Conservation (phyloP, 2,113 vertebrate genomes). For the Chloropsis hardwickii region DNA sequence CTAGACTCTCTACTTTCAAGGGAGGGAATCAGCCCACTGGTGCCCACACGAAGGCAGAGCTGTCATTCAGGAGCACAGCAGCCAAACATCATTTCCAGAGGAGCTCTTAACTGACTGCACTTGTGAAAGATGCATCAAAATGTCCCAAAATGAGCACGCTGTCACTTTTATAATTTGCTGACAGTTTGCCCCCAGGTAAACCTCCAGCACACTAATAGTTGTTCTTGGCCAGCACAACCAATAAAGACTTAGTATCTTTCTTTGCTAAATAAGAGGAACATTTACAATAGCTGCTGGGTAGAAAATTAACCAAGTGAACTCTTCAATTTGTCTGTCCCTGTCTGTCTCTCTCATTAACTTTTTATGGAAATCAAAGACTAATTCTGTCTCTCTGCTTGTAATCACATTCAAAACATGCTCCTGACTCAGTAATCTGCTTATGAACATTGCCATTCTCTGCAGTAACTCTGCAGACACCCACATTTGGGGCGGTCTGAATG, state of each 20-base stretch:
- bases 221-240: not conserved
- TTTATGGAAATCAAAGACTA: conserved; percentile 49
- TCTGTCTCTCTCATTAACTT: conserved; percentile 20
- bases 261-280: conserved; percentile 13
- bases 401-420: conserved; percentile 44
- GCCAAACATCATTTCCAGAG: not conserved
- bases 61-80: not conserved
- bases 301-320: conserved; percentile 48
- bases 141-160: not conserved
- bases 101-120: conserved; percentile 20
- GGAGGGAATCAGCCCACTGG: not conserved
- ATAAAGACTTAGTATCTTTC: not conserved
- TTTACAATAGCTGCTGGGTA: conserved; percentile 29
- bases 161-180: conserved; percentile 2
- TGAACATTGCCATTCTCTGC: not conserved
- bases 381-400: conserved; percentile 22
- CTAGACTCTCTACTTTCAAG: not conserved
- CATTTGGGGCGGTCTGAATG: conserved; percentile 5
- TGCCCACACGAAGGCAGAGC: not conserved
- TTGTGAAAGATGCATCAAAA: conserved; percentile 18
- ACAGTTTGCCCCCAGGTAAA: not conserved
- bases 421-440: conserved; percentile 47
- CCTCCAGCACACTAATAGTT: not conserved
- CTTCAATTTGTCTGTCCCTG: conserved; percentile 17
- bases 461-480: not conserved